A percentile compares a stretch with the other conserved stretches of the same genome.
Evolutionary conservation across 53 echinoderm and acorn worm species (phyloP).

Genomic region (Actinopyga echinites): DNA sequence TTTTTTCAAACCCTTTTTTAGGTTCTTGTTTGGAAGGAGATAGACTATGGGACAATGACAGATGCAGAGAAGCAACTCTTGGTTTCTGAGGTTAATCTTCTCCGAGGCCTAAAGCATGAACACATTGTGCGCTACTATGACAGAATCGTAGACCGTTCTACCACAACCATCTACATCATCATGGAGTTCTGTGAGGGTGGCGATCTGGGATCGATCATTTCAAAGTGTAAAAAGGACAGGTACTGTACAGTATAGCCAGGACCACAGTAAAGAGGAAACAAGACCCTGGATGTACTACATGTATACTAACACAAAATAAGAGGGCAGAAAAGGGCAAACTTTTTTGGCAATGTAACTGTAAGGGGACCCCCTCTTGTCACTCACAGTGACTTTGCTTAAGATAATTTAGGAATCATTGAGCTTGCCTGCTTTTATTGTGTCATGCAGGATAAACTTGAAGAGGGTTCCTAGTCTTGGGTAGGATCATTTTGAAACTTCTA

Average conservation of each 20-base stretch:
- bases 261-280: too few species aligned
- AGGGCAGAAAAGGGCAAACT: too few species aligned
- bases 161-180: conserved; percentile 91
- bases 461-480: too few species aligned
- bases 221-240: conserved; percentile 89
- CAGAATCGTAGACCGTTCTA: conserved; percentile 77
- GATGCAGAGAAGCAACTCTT: conserved; percentile 93
- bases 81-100: conserved; percentile 95
- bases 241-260: not conserved
- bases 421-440: too few species aligned
- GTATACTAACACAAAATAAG: too few species aligned
- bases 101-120: conserved; percentile 86
- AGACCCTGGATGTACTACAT: too few species aligned
- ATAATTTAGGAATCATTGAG: too few species aligned
- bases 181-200: conserved; percentile 99
- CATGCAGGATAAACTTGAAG: too few species aligned
- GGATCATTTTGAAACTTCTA: too few species aligned
- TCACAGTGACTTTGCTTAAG: too few species aligned
- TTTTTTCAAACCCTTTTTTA: conserved; percentile 17
- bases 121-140: conserved; percentile 96
- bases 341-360: too few species aligned
- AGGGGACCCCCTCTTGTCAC: too few species aligned
- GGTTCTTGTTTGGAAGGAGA: conserved; percentile 96
- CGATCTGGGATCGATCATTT: conserved; percentile 83
- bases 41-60: conserved; percentile 92